Evolutionary conservation across 2,888 invertebrate species (phyloP), one percentile per base, ranked within the genome.

Genomic region (Drosophila demipolita): DNA sequence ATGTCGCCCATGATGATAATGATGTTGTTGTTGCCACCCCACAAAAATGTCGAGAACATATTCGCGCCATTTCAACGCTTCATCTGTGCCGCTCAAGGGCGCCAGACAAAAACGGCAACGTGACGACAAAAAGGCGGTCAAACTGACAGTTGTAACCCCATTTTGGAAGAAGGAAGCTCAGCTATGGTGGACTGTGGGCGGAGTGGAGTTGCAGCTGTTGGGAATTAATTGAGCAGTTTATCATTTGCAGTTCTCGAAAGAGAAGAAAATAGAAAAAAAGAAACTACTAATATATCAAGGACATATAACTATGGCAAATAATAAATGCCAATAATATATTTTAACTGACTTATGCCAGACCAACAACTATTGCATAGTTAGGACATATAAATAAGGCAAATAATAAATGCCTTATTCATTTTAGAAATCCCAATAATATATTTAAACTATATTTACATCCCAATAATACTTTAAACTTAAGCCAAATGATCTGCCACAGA

Each of bases 21-120:
- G 45, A 75, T 67, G 64, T n/a, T 38, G 60, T 35, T 66, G 53
- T 42, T 59, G 66, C 48, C 69, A 75, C 36, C 71, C 57, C 57
- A 75, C 69, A 70, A 70, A 79, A 69, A 72, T 54, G 58, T 73
- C 67, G 59, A 45, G 61, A 42, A 36, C 55, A 42, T 67, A 65
- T 62, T 32, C 74, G 71, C 70, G 78, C 77, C 83, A 84, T 78
- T 89, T 87, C 78, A 64, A 82, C 78, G 87, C 87, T 84, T 87
- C 78, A 89, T 87, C 84, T 75, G 87, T 49, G 71, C 55, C 70
- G 62, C 68, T 53, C 83, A 85, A 85, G 86, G 77, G 72, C 73
- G 60, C 12, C 69, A 68, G 69, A 73, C 62, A 53, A 26, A 26
- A 54, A 58, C 11, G 32, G 32, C 70, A 36, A 62, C 67, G 65